These are phyloP conservation scores for Glossophaga mutica DNA, from an alignment of 2,797 vertebrate species.

Conservation along the genomic window DNA sequence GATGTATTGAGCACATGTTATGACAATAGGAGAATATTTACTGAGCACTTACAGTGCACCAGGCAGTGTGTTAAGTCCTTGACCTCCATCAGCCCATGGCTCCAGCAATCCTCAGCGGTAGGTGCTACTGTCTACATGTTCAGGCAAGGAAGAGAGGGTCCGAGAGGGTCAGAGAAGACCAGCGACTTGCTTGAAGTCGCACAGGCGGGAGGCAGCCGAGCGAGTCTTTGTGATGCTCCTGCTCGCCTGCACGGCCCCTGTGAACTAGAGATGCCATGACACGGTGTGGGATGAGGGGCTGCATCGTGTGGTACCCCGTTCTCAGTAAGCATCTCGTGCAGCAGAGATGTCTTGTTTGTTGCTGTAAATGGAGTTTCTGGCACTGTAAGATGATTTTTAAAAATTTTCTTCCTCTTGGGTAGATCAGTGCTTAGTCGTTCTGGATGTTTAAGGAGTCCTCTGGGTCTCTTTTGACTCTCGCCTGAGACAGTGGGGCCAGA, in stretches of 20 bases:
- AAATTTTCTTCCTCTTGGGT: background rate
- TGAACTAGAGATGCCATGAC: background rate
- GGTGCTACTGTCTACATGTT: background rate
- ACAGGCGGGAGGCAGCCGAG: background rate
- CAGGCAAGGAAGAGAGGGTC: background rate
- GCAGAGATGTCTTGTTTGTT: background rate
- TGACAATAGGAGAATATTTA: background rate
- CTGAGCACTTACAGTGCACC: background rate
- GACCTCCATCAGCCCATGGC: background rate
- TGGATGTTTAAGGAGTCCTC: background rate
- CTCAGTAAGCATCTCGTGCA: background rate
- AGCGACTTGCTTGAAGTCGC: fast-evolving
- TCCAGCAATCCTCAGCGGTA: too few relatives aligned
- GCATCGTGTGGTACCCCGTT: fast-evolving
- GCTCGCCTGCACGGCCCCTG: background rate
- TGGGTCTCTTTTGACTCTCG: background rate
- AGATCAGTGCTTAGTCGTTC: background rate
- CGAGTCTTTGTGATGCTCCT: background rate
- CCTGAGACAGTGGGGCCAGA: background rate
- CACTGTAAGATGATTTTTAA: background rate
- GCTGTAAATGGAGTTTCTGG: background rate
- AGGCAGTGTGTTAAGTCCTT: background rate
- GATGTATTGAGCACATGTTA: background rate
- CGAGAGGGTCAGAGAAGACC: background rate
- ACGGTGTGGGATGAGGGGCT: background rate